phyloP scores from a whole-genome alignment of 2,113 vertebrate genomes.

The Meles meles region DNA sequence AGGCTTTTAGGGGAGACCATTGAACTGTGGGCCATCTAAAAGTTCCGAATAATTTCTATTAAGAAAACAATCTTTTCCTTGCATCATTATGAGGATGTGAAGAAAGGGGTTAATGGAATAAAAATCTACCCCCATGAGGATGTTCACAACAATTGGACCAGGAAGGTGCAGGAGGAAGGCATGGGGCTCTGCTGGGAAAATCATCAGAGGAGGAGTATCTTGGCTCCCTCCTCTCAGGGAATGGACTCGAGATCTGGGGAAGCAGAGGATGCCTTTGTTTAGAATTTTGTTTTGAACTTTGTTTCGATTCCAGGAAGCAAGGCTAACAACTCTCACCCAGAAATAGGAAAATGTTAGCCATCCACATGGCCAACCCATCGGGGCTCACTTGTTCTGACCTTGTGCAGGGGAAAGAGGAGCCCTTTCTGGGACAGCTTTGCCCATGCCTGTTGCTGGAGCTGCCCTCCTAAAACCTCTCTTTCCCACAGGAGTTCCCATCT shows the following conservation, averaged over 20 bases:
- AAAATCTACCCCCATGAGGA: neutral
- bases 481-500: neutral
- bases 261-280: constrained; percentile 2
- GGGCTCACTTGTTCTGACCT: neutral
- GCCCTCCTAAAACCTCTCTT: neutral
- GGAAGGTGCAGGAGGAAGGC: neutral
- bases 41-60: neutral
- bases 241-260: neutral
- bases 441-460: fast-evolving
- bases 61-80: neutral
- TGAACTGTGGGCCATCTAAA: neutral
- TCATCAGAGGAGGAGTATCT: neutral
- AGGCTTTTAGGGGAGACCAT: neutral
- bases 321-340: neutral
- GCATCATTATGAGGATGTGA: neutral
- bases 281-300: constrained; percentile 27
- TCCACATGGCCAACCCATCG: neutral
- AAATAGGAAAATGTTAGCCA: constrained; percentile 18
- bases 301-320: constrained; percentile 48
- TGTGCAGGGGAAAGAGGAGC: neutral
- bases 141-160: neutral
- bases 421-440: neutral
- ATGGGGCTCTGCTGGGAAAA: neutral
- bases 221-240: neutral
- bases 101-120: neutral